phyloP scores from a whole-genome alignment of 2,888 invertebrate genomes.

The Cerceris ruficornis region DNA sequence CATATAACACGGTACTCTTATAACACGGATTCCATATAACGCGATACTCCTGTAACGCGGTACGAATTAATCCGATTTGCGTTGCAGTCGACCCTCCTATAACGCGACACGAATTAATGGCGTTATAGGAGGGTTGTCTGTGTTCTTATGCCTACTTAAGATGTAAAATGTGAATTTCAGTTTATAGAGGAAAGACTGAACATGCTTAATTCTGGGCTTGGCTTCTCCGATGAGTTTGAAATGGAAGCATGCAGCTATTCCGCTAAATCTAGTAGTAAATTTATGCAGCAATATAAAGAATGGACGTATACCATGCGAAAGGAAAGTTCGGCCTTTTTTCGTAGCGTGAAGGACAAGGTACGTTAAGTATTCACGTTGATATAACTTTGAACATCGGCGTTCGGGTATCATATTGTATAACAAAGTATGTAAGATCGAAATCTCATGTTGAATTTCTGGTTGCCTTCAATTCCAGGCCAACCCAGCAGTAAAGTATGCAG shows the following conservation, averaged over 20 bases:
- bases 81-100: too few species aligned
- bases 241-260: conserved; percentile 90
- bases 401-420: neutral
- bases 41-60: too few species aligned
- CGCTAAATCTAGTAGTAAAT: conserved; percentile 85
- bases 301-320: conserved; percentile 91
- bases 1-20: too few species aligned
- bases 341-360: conserved; percentile 93
- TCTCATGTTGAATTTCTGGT: conserved; percentile 37
- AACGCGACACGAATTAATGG: too few species aligned
- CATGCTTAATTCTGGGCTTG: conserved; percentile 95
- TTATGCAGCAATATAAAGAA: conserved; percentile 89
- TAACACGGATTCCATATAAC: too few species aligned
- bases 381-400: neutral
- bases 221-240: conserved; percentile 98
- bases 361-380: conserved; percentile 5
- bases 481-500: conserved; percentile 96
- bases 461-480: conserved; percentile 89
- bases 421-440: conserved; percentile 7
- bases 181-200: conserved; percentile 97
- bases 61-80: too few species aligned
- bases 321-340: conserved; percentile 92
- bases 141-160: too few species aligned
- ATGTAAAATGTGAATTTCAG: conserved; percentile 81
- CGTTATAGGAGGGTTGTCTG: too few species aligned